phyloP scores from a whole-genome alignment of 2,888 invertebrate genomes.

The Unio delphinus region DNA sequence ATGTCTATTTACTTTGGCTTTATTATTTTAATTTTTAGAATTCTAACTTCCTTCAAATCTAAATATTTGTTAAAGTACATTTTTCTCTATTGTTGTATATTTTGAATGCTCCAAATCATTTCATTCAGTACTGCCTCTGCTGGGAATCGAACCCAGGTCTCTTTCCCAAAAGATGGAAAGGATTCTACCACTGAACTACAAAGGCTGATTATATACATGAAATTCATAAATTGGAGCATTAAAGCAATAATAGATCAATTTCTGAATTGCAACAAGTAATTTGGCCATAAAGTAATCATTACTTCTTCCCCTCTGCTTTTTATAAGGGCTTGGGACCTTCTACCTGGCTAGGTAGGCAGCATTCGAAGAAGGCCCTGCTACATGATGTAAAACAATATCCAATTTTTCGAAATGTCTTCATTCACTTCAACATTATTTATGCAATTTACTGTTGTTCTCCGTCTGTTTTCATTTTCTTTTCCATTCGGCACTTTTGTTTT shows the following conservation, averaged over 20 bases:
- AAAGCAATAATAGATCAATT: neutral
- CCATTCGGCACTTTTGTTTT: no score
- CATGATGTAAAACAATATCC: neutral
- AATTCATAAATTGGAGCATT: neutral
- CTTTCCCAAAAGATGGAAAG: neutral
- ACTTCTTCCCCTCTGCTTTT: constrained; percentile 20
- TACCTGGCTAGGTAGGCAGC: constrained; percentile 8
- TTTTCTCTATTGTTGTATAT: no score
- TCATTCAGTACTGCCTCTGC: neutral
- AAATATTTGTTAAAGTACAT: no score
- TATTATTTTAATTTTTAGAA: no score
- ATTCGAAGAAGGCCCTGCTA: constrained; percentile 2
- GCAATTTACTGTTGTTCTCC: neutral
- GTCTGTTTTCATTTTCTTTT: no score
- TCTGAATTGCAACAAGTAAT: no score
- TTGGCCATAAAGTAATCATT: no score
- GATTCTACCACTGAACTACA: constrained; percentile 2
- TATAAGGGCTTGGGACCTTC: constrained; percentile 19
- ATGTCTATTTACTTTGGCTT: no score
- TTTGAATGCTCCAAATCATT: no score
- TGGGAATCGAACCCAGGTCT: constrained; percentile 1
- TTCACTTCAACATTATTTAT: neutral
- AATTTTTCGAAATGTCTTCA: neutral
- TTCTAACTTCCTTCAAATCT: no score
- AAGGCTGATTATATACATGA: neutral